phyloP scores from a whole-genome alignment of 92 coral and sea anemone species.

The Parazoanthus atlanticus region DNA sequence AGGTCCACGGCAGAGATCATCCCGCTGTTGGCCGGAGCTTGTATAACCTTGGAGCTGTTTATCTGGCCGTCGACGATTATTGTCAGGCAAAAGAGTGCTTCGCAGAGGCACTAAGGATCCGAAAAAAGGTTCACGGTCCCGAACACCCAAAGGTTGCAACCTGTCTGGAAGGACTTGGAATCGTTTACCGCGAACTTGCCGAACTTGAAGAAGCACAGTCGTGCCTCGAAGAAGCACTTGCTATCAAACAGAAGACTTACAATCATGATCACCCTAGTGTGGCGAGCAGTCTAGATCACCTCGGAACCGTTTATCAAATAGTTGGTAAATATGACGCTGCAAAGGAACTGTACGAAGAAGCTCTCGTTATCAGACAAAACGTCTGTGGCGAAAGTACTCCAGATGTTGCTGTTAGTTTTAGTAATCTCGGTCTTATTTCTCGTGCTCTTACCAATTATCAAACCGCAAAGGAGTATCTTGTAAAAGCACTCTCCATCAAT shows the following conservation, averaged over 20 bases:
- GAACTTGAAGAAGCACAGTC: conserved; percentile 32
- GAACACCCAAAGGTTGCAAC: conserved; percentile 37
- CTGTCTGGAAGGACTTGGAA: conserved; percentile 37
- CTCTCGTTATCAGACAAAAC: conserved; percentile 43
- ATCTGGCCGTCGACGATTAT: conserved; percentile 37
- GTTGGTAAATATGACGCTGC: conserved; percentile 32
- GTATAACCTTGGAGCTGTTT: conserved; percentile 42
- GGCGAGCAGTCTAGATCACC: conserved; percentile 32
- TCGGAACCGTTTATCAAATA: conserved; percentile 37
- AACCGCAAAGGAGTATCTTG: conserved; percentile 33
- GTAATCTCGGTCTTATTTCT: conserved; percentile 41
- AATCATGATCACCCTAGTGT: conserved; percentile 29
- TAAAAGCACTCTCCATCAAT: conserved; percentile 48
- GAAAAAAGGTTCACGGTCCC: conserved; percentile 17
- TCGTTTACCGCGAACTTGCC: conserved; percentile 45
- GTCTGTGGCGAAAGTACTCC: conserved; percentile 45
- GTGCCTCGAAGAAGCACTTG: conserved; percentile 36
- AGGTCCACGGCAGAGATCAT: conserved; percentile 11
- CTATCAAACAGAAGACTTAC: conserved; percentile 23
- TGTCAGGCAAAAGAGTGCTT: conserved; percentile 29
- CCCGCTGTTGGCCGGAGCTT: conserved; percentile 41
- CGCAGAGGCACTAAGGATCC: conserved; percentile 18
- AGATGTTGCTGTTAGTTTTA: conserved; percentile 48
- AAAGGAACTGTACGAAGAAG: conserved; percentile 36
- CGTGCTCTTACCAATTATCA: conserved; percentile 37